Conservation (phyloP, 2,888 invertebrate species). For the Buathra laborator region DNA sequence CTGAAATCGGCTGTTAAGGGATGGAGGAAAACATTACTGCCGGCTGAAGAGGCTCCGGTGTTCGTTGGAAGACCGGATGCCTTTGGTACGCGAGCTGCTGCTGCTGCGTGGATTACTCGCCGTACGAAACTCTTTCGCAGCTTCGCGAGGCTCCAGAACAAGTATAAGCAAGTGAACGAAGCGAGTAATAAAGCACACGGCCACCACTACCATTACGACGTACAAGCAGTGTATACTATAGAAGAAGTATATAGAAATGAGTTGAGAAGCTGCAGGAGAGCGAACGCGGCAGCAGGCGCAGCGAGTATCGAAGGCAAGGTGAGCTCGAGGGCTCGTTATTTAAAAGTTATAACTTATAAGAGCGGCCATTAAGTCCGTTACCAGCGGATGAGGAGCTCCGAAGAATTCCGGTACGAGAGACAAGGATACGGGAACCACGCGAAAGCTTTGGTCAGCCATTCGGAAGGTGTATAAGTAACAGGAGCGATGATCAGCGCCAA, state of each 20-base stretch:
- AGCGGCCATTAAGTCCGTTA: slow-evolving; percentile 78
- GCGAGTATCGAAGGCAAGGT: slow-evolving; percentile 74
- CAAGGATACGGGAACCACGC: background rate
- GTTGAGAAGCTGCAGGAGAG: background rate
- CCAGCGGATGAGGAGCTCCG: slow-evolving; percentile 41
- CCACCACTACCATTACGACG: background rate
- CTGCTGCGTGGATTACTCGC: background rate
- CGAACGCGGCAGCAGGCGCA: slow-evolving; percentile 45
- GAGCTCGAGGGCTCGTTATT: slow-evolving; percentile 77
- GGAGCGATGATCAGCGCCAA: slow-evolving; percentile 53
- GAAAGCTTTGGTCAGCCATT: slow-evolving; percentile 5
- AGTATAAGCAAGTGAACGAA: background rate
- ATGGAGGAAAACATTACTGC: slow-evolving; percentile 33
- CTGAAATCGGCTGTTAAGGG: slow-evolving; percentile 40
- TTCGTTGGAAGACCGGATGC: slow-evolving; percentile 35
- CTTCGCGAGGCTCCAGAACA: slow-evolving; percentile 35
- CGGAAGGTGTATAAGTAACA: slow-evolving; percentile 24
- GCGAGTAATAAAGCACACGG: slow-evolving; percentile 8
- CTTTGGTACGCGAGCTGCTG: slow-evolving; percentile 7
- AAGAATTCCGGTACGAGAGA: slow-evolving; percentile 33
- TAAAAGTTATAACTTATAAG: slow-evolving; percentile 82
- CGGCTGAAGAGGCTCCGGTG: slow-evolving; percentile 9
- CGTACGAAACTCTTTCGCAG: slow-evolving; percentile 50
- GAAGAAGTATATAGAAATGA: slow-evolving; percentile 7
- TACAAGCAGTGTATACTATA: slow-evolving; percentile 1